A percentile compares a stretch with the other conserved stretches of the same genome.
Conservation (phyloP, 2,113 vertebrate species). For the Scomber japonicus region DNA sequence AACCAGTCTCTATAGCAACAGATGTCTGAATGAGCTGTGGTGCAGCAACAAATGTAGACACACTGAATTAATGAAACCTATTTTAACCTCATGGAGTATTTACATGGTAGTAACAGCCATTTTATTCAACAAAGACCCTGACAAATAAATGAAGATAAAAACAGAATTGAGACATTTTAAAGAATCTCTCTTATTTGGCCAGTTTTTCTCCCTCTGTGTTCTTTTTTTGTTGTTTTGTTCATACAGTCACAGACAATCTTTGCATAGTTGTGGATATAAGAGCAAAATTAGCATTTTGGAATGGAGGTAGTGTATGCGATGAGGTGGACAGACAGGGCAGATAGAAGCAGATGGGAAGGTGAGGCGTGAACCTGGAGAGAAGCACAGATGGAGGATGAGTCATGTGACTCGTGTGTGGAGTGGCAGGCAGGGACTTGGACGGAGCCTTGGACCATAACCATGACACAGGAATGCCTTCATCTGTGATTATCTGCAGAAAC, state of each 20-base stretch:
- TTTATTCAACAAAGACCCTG: slow-evolving; percentile 56
- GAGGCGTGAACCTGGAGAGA: slow-evolving; percentile 71
- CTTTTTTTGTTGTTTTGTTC: neutral
- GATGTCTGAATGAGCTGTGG: slow-evolving; percentile 62
- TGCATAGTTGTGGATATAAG: slow-evolving; percentile 66
- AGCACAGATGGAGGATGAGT: slow-evolving; percentile 80
- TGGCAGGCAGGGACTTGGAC: slow-evolving; percentile 55
- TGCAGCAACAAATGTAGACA: slow-evolving; percentile 53
- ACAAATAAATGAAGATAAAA: slow-evolving; percentile 23
- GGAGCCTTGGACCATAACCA: slow-evolving; percentile 14
- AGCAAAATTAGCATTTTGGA: slow-evolving; percentile 27
- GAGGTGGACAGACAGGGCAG: slow-evolving; percentile 37
- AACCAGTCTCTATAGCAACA: slow-evolving; percentile 79
- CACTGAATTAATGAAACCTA: slow-evolving; percentile 57
- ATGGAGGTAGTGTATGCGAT: slow-evolving; percentile 10
- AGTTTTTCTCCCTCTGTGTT: neutral
- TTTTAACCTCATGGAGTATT: slow-evolving; percentile 51
- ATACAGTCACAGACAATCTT: slow-evolving; percentile 42
- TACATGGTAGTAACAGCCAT: slow-evolving; percentile 37
- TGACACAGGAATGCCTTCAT: slow-evolving; percentile 26
- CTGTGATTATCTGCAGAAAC: slow-evolving; percentile 25
- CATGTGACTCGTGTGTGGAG: slow-evolving; percentile 68
- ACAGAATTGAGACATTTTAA: slow-evolving; percentile 23
- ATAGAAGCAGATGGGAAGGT: slow-evolving; percentile 68
- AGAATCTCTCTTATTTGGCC: slow-evolving; percentile 1